These are phyloP conservation scores for Odocoileus virginianus DNA, from an alignment of 2,113 vertebrate genomes.

Conservation along the genomic window DNA sequence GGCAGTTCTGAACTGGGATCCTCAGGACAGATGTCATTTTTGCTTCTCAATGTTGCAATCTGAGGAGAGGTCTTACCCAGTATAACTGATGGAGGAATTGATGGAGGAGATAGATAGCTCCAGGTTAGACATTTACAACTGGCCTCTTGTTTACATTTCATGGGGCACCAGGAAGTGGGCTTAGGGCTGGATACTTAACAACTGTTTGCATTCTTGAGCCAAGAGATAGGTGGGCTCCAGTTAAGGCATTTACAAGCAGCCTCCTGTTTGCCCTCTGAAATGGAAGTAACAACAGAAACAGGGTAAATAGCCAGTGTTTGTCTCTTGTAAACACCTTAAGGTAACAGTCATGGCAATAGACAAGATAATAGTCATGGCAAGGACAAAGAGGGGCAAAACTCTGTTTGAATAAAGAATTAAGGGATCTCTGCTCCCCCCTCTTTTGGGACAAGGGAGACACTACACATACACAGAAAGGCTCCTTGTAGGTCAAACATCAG, in stretches of 20 bases:
- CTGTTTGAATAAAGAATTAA: neutral
- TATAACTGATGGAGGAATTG: neutral
- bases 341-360: neutral
- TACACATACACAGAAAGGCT: neutral
- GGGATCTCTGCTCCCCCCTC: neutral
- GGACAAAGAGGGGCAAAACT: neutral
- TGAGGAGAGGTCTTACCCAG: neutral
- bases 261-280: neutral
- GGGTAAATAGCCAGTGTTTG: neutral
- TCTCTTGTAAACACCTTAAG: neutral
- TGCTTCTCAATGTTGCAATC: neutral
- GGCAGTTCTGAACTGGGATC: neutral
- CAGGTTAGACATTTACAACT: neutral
- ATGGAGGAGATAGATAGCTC: neutral
- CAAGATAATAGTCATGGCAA: neutral
- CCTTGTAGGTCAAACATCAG: neutral
- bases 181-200: neutral
- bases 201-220: neutral
- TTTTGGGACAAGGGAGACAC: neutral
- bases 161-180: neutral
- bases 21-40: no score
- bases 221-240: neutral
- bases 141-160: neutral
- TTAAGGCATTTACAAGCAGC: neutral
- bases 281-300: neutral